Percentiles rank a stretch among this genome's conserved stretches.
Evolutionary conservation across 2,888 invertebrate genomes (phyloP).

Genomic region (Parnassius mnemosyne): DNA sequence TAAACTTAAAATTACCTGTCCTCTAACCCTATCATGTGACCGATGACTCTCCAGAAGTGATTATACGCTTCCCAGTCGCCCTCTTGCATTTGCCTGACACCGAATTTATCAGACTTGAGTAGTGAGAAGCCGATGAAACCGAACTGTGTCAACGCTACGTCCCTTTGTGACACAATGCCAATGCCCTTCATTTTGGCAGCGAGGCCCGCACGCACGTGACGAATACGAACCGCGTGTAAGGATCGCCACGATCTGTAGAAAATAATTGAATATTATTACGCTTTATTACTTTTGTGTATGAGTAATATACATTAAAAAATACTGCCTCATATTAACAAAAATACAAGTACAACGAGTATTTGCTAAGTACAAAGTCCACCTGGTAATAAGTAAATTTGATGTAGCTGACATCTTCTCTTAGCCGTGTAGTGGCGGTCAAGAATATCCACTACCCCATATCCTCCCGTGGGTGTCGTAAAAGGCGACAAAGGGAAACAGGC

Average conservation of each 20-base stretch:
- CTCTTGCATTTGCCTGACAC: slow-evolving; percentile 75
- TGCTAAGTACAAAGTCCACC: too few species aligned
- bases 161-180: slow-evolving; percentile 84
- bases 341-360: too few species aligned
- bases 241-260: slow-evolving; percentile 81
- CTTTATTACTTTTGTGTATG: too few species aligned
- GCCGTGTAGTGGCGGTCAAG: too few species aligned
- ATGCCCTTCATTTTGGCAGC: slow-evolving; percentile 49
- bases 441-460: too few species aligned
- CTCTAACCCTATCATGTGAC: slow-evolving; percentile 87
- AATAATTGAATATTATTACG: neutral
- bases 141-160: slow-evolving; percentile 89
- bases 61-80: slow-evolving; percentile 84
- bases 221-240: slow-evolving; percentile 79
- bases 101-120: slow-evolving; percentile 80
- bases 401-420: too few species aligned
- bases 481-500: too few species aligned
- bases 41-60: slow-evolving; percentile 90
- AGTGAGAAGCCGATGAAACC: slow-evolving; percentile 88
- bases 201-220: slow-evolving; percentile 81
- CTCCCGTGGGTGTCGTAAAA: too few species aligned
- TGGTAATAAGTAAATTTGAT: too few species aligned
- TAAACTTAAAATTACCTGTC: slow-evolving; percentile 74
- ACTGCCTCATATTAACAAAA: too few species aligned
- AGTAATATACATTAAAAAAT: too few species aligned